These are phyloP conservation scores for Acanthosepion pharaonis DNA, from an alignment of 2,888 invertebrate genomes.

Conservation along the genomic window DNA sequence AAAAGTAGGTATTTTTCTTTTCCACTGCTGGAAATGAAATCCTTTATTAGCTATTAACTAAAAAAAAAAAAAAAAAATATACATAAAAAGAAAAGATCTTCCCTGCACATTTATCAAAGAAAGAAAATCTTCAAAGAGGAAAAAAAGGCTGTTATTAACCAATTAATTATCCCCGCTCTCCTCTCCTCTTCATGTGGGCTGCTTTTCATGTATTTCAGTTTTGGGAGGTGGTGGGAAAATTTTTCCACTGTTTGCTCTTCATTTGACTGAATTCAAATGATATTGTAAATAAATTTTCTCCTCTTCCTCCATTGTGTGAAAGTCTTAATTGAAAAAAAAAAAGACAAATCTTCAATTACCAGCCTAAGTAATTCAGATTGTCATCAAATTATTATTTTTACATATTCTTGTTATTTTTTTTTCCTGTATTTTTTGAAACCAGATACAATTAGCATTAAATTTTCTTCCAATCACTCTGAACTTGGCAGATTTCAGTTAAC, in stretches of 20 bases:
- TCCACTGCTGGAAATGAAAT: not conserved
- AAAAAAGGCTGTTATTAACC: not conserved
- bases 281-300: not conserved
- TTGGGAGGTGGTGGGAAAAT: not conserved
- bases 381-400: constrained; percentile 33
- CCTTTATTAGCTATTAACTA: not conserved
- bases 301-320: not conserved
- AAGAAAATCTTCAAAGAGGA: not conserved
- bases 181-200: not conserved
- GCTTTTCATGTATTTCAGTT: constrained; percentile 33
- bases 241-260: not conserved
- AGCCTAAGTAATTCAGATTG: constrained; percentile 33
- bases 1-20: not conserved
- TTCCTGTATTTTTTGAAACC: not conserved
- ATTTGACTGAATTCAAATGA: not conserved
- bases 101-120: not conserved
- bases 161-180: not conserved
- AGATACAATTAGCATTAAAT: not conserved
- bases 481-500: not conserved
- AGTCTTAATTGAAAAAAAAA: not conserved
- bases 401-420: not conserved
- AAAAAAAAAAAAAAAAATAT: not conserved
- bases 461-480: not conserved
- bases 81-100: not conserved
- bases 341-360: not conserved